Evolutionary conservation across 2,113 vertebrate genomes (phyloP).

Genomic region (Dasyornis broadbenti): DNA sequence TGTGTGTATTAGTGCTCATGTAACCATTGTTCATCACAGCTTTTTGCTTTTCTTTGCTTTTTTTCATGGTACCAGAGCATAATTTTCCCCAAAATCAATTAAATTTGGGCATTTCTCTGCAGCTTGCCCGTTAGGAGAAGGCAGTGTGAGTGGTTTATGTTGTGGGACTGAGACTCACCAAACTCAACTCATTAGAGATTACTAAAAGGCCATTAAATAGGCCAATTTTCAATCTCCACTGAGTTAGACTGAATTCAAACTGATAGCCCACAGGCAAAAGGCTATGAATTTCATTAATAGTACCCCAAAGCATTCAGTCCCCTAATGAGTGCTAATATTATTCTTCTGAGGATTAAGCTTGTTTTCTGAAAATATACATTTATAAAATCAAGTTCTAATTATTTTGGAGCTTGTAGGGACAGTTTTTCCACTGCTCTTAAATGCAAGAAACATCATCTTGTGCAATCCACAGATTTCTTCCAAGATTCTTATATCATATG

Average conservation of each 20-base stretch:
- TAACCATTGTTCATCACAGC: not conserved
- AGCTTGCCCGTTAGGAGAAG: not conserved
- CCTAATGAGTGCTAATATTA: slow-evolving; percentile 52
- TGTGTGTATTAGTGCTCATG: not conserved
- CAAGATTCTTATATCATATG: not conserved
- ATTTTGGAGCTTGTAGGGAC: not conserved
- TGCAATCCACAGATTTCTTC: not conserved
- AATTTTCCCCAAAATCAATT: not conserved
- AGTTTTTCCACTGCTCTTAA: not conserved
- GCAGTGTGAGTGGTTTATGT: not conserved
- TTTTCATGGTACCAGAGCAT: not conserved
- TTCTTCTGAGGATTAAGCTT: slow-evolving; percentile 52
- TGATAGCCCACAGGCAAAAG: slow-evolving; percentile 43
- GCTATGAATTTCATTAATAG: slow-evolving; percentile 51
- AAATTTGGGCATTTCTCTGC: not conserved
- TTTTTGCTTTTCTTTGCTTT: not conserved
- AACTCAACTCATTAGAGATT: slow-evolving; percentile 17
- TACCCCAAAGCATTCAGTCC: slow-evolving; percentile 15
- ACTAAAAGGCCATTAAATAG: slow-evolving; percentile 42
- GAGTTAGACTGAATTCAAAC: slow-evolving; percentile 34
- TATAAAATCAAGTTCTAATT: slow-evolving; percentile 21
- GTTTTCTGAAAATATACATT: slow-evolving; percentile 55
- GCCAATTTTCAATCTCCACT: slow-evolving; percentile 35
- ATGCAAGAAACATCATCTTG: not conserved
- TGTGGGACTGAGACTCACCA: not conserved